Conservation (phyloP, 2,113 vertebrate genomes). For the Trematomus loennbergii region DNA sequence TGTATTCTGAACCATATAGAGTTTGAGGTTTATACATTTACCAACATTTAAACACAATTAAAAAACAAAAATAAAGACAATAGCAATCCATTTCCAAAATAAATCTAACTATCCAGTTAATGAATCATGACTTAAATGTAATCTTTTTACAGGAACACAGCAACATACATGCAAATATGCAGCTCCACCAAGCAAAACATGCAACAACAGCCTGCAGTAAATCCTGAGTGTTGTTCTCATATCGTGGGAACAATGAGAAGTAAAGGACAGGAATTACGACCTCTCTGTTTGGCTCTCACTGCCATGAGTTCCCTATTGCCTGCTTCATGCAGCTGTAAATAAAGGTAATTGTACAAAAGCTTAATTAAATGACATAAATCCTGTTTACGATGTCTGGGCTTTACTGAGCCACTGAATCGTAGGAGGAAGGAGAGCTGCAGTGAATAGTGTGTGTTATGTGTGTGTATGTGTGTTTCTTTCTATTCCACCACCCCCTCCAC, state of each 20-base stretch:
- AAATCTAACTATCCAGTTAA: too few species aligned
- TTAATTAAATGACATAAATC: constrained; percentile 87
- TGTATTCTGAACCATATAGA: not conserved
- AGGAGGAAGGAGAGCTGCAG: constrained; percentile 9
- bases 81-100: too few species aligned
- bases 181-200: constrained; percentile 32
- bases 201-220: not conserved
- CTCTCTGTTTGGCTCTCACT: constrained; percentile 58
- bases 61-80: not conserved
- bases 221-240: constrained; percentile 46
- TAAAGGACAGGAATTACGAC: constrained; percentile 71
- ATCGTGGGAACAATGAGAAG: constrained; percentile 66
- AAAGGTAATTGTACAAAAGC: constrained; percentile 82
- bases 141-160: too few species aligned
- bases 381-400: constrained; percentile 75
- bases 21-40: not conserved
- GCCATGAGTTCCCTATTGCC: constrained; percentile 55
- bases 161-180: constrained; percentile 38
- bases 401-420: constrained; percentile 67
- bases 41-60: not conserved
- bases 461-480: constrained; percentile 7
- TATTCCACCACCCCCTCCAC: not conserved
- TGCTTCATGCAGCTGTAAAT: constrained; percentile 79
- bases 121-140: too few species aligned
- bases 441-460: constrained; percentile 16